Evolutionary conservation across 2,113 vertebrate genomes (phyloP).

Genomic region (Fregata magnificens): DNA sequence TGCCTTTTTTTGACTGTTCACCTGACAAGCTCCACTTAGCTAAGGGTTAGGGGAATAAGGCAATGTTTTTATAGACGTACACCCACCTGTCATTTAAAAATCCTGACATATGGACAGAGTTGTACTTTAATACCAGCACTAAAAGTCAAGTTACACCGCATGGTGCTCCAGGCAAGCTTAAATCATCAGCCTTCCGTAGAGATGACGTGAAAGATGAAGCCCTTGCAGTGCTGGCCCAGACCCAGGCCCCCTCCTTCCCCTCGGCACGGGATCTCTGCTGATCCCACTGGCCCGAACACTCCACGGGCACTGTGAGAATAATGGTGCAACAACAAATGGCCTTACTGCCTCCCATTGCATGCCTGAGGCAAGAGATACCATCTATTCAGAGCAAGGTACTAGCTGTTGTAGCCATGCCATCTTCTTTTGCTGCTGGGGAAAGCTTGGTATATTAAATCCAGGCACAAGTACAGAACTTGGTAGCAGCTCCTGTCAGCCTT

Average conservation of each 20-base stretch:
- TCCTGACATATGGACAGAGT: neutral
- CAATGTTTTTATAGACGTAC: neutral
- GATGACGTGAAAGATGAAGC: fast-evolving
- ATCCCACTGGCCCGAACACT: neutral
- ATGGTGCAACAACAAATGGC: neutral
- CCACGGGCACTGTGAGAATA: fast-evolving
- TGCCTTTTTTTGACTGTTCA: neutral
- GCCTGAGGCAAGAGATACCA: neutral
- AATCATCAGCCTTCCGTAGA: fast-evolving
- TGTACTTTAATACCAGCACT: neutral
- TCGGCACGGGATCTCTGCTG: fast-evolving
- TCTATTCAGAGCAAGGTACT: neutral
- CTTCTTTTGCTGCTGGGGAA: neutral
- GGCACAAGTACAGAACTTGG: neutral
- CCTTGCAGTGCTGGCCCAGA: neutral
- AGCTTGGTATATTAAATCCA: neutral
- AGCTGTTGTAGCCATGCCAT: neutral
- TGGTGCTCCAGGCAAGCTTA: neutral
- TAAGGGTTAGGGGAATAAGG: neutral
- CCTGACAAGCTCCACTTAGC: neutral
- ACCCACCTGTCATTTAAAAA: neutral
- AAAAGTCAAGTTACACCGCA: neutral
- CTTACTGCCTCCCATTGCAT: neutral
- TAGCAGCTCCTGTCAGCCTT: neutral
- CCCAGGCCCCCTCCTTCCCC: neutral